Percentiles rank a stretch among this genome's conserved stretches.
Evolutionary conservation across 1,140 invertebrate genomes (phyloP).

Genomic region (Bombus sibiricus): DNA sequence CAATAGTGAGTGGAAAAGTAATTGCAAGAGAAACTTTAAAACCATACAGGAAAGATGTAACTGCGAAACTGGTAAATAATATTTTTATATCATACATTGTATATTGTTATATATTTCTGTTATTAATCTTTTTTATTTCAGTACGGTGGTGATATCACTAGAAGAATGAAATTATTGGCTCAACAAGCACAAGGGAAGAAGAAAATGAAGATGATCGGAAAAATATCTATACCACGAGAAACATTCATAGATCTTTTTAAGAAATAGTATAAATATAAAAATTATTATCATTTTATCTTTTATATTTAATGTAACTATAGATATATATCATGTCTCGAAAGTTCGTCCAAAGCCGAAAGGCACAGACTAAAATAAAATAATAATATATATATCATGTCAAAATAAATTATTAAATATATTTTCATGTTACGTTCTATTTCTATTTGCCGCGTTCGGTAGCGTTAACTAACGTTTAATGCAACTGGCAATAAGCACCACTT

Average conservation of each 20-base stretch:
- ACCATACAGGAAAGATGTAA: constrained; percentile 95
- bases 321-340: too few relatives aligned
- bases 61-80: constrained; percentile 92
- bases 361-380: too few relatives aligned
- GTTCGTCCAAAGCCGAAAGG: too few relatives aligned
- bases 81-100: not conserved
- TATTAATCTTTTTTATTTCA: constrained; percentile 76
- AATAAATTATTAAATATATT: constrained; percentile 30
- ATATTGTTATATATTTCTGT: constrained; percentile 25
- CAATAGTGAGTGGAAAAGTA: constrained; percentile 90
- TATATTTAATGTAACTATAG: not conserved
- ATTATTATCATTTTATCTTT: not conserved
- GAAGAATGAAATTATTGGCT: constrained; percentile 94
- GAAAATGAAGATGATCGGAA: constrained; percentile 94
- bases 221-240: constrained; percentile 94
- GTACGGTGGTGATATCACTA: constrained; percentile 96
- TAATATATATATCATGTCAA: not conserved
- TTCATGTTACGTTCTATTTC: not conserved
- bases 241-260: constrained; percentile 97
- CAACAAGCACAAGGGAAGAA: constrained; percentile 97
- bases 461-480: too few relatives aligned
- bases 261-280: constrained; percentile 82
- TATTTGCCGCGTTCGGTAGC: too few relatives aligned
- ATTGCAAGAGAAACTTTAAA: constrained; percentile 94
- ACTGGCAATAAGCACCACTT: too few relatives aligned